These are phyloP conservation scores for Marisa cornuarietis DNA, from an alignment of 1,140 invertebrate genomes.

Conservation along the genomic window DNA sequence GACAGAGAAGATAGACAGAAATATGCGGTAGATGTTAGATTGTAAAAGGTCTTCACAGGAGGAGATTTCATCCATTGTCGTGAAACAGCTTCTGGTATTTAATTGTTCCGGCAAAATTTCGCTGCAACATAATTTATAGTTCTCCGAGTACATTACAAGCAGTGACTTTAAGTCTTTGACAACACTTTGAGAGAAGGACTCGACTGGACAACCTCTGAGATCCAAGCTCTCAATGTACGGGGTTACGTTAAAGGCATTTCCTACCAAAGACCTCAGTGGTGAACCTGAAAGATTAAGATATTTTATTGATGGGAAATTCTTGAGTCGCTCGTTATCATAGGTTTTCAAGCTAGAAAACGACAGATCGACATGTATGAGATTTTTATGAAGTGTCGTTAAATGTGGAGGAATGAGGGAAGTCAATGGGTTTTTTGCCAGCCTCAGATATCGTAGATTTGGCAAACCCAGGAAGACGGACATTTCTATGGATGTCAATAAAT, in stretches of 20 bases:
- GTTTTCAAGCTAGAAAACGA: not conserved
- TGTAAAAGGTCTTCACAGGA: constrained; percentile 11
- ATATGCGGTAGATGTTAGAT: not conserved
- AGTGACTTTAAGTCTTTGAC: not conserved
- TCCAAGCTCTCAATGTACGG: not conserved
- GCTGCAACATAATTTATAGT: not conserved
- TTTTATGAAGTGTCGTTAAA: no score
- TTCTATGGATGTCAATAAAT: not conserved
- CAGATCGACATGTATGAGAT: not conserved
- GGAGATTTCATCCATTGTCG: not conserved
- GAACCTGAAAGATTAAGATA: not conserved
- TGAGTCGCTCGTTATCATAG: not conserved
- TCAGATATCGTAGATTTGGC: not conserved
- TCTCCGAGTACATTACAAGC: not conserved
- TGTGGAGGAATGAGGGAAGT: not conserved
- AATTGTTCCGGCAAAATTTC: not conserved
- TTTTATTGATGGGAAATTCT: not conserved
- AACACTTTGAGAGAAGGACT: not conserved
- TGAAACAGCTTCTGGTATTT: not conserved
- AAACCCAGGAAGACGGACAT: not conserved
- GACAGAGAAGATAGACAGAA: constrained; percentile 27
- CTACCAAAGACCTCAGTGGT: not conserved
- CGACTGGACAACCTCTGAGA: not conserved
- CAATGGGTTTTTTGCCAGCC: not conserved
- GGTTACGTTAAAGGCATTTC: not conserved